Conservation (phyloP, 2,888 invertebrate species). For the Polymixis flavicincta region DNA sequence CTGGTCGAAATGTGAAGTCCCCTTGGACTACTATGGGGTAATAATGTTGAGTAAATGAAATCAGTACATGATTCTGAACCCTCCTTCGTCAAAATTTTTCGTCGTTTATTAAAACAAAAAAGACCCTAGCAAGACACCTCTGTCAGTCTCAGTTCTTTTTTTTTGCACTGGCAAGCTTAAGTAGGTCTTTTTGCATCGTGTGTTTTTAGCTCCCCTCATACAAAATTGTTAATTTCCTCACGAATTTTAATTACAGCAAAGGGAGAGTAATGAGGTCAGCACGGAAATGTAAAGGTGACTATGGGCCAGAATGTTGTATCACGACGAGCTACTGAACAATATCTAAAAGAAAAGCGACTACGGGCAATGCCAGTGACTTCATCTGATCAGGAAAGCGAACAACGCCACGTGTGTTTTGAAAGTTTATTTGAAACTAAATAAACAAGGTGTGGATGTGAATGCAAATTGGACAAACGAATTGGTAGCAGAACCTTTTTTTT, state of each 20-base stretch:
- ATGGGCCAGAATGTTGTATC: neutral
- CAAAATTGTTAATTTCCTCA: constrained; percentile 13
- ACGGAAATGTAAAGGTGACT: constrained; percentile 13
- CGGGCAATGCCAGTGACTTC: neutral
- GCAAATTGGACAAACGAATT: constrained; percentile 19
- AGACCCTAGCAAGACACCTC: neutral
- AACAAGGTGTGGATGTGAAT: constrained; percentile 12
- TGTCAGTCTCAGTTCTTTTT: constrained; percentile 19
- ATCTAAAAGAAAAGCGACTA: no score
- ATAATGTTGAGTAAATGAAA: neutral
- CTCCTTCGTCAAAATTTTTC: no score
- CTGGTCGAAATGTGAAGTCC: neutral
- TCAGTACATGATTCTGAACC: no score
- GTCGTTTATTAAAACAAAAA: neutral
- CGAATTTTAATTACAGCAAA: constrained; percentile 29
- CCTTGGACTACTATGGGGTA: neutral
- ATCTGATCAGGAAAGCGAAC: neutral
- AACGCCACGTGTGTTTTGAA: neutral
- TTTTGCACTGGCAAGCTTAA: neutral
- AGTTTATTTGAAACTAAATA: neutral
- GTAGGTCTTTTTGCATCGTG: constrained; percentile 1
- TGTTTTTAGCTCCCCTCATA: constrained; percentile 3
- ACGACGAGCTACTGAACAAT: neutral
- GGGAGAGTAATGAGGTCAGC: constrained; percentile 28
- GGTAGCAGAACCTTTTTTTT: neutral